phyloP scores from a whole-genome alignment of 1,140 invertebrate species.

The Elysia chlorotica region DNA sequence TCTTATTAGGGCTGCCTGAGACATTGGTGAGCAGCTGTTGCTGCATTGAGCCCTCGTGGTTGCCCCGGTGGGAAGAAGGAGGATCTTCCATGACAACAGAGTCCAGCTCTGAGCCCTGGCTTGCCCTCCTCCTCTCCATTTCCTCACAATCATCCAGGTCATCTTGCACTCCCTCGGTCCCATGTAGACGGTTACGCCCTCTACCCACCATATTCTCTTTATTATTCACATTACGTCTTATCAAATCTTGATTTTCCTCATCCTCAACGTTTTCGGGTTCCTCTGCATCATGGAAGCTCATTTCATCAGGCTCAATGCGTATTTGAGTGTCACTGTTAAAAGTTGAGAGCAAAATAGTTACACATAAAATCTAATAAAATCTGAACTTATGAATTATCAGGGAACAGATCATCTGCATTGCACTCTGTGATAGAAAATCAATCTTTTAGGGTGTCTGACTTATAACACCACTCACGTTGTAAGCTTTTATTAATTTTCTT shows the following conservation, averaged over 20 bases:
- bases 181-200: too few species aligned
- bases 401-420: too few species aligned
- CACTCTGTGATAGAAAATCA: too few species aligned
- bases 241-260: constrained; percentile 19
- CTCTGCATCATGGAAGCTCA: neutral
- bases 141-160: constrained; percentile 10
- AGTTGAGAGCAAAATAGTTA: too few species aligned
- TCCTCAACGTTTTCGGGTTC: constrained; percentile 9
- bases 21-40: constrained; percentile 31
- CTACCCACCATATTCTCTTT: too few species aligned
- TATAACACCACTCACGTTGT: too few species aligned
- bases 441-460: too few species aligned
- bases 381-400: too few species aligned
- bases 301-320: neutral
- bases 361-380: too few species aligned
- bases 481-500: too few species aligned
- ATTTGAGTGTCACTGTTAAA: constrained; percentile 3
- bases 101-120: constrained; percentile 23
- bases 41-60: constrained; percentile 17
- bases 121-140: constrained; percentile 16
- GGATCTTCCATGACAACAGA: constrained; percentile 16
- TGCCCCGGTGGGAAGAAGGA: constrained; percentile 7
- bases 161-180: constrained; percentile 12
- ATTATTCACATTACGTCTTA: too few species aligned
- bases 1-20: constrained; percentile 25